Evolutionary conservation across 1,140 invertebrate genomes (phyloP).

Genomic region (Triops longicaudatus): DNA sequence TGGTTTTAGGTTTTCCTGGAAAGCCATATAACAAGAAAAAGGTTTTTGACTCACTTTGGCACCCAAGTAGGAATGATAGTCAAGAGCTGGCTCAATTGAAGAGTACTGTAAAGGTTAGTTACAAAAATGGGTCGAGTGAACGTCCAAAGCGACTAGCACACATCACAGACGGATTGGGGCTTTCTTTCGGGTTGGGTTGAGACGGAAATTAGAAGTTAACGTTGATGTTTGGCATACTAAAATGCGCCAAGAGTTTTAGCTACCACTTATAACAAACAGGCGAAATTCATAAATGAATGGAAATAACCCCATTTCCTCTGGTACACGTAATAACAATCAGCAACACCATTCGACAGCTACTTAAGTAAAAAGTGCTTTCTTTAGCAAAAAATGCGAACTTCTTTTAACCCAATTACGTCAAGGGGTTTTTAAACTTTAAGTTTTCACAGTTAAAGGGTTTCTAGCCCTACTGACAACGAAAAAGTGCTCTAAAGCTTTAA

Average conservation of each 20-base stretch:
- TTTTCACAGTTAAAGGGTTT: neutral
- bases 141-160: constrained; percentile 10
- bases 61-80: constrained; percentile 11
- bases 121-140: neutral
- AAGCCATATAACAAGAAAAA: constrained; percentile 1
- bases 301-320: neutral
- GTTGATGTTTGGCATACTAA: neutral
- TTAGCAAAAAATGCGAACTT: neutral
- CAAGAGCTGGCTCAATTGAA: constrained; percentile 3
- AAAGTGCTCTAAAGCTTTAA: constrained; percentile 15
- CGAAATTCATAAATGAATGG: neutral
- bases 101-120: neutral
- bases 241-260: neutral
- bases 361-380: neutral
- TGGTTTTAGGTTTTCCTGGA: neutral
- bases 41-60: neutral
- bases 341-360: neutral
- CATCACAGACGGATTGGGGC: neutral
- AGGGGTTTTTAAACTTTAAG: neutral
- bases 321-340: neutral
- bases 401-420: neutral
- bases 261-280: neutral
- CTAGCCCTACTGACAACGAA: neutral
- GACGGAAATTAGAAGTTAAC: no score
- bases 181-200: neutral